Evolutionary conservation across 1,140 invertebrate genomes (phyloP).

Genomic region (Heliconius hermathena): DNA sequence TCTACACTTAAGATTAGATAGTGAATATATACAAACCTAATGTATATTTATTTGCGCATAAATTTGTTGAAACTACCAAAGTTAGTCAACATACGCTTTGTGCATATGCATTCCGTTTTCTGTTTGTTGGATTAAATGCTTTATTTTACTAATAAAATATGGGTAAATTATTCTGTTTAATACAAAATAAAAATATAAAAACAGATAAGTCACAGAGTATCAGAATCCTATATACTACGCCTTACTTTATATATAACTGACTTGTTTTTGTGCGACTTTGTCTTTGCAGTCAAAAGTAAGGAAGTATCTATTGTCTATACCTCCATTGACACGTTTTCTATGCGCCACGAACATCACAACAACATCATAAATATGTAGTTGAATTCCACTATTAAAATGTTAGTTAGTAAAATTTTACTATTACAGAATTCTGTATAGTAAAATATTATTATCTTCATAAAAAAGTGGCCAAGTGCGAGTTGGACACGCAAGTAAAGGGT

Average conservation of each 20-base stretch:
- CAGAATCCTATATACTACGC: too few relatives aligned
- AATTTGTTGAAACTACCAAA: not conserved
- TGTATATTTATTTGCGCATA: not conserved
- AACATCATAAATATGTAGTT: too few relatives aligned
- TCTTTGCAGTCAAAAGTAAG: too few relatives aligned
- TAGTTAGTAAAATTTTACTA: not conserved
- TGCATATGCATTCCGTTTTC: not conserved
- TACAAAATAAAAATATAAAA: not conserved
- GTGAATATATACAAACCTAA: not conserved
- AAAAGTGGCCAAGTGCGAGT: too few relatives aligned
- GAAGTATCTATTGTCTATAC: too few relatives aligned
- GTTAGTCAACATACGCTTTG: not conserved
- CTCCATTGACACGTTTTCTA: too few relatives aligned
- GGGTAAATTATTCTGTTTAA: not conserved
- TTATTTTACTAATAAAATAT: not conserved
- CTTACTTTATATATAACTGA: too few relatives aligned
- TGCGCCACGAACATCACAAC: too few relatives aligned
- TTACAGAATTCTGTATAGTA: too few relatives aligned
- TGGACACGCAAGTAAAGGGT: too few relatives aligned
- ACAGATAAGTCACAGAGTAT: too few relatives aligned
- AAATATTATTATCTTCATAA: not conserved
- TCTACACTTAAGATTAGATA: slow-evolving; percentile 15
- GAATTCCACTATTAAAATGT: not conserved
- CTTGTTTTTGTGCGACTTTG: too few relatives aligned
- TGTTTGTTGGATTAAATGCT: not conserved